Base-by-base conservation (phyloP, 1,140 invertebrate genomes). In the Propsilocerus akamusi region DNA sequence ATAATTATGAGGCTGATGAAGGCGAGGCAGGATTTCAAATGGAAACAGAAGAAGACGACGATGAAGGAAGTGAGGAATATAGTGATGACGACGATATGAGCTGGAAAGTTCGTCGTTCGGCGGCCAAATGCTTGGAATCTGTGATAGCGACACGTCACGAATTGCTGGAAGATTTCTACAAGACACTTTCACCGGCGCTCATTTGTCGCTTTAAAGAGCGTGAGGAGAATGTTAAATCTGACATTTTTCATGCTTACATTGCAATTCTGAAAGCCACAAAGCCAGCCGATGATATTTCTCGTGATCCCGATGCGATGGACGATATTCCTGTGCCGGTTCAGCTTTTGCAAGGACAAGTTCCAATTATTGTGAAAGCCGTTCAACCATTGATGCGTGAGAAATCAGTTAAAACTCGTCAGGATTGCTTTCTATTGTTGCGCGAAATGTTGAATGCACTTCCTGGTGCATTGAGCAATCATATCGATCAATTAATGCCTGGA, bases 51-150 rank as follows among this genome's bases (percentile, higher is more conserved):
- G 75, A 74, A 17, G 71, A 70, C 11, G 73, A 72, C 47, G 78
- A 79, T 14, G 78, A 85, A 50, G 84, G 81, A 37, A 91, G 93
- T 54, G 89, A 93, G 58, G 89, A 93, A 58, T 98, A 97, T 63
- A 96, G 91, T 28, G 94, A 98, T 67, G 94, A 97, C 69, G 97
- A 99, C 65, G 97, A 99, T 64, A 94, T 99, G 85, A 95, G 90
- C 51, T 99, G 97, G 96, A 99, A 99, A 72, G 84, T 80, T 6
- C 72, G 97, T 47, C 74, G 96, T 41, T 86, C 94, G 4, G 88
- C 95, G 26, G 95, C 96, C 0, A 99, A 99, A 69, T 97, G 95
- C 64, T 68, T 99, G 5, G 93, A 98, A 68, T 89, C 93, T 7
- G 78, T 98, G 17, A 90, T 99, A 52, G 75, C 83, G 0, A 96